Conservation (phyloP, 2,113 vertebrate species). For the Cairina moschata region DNA sequence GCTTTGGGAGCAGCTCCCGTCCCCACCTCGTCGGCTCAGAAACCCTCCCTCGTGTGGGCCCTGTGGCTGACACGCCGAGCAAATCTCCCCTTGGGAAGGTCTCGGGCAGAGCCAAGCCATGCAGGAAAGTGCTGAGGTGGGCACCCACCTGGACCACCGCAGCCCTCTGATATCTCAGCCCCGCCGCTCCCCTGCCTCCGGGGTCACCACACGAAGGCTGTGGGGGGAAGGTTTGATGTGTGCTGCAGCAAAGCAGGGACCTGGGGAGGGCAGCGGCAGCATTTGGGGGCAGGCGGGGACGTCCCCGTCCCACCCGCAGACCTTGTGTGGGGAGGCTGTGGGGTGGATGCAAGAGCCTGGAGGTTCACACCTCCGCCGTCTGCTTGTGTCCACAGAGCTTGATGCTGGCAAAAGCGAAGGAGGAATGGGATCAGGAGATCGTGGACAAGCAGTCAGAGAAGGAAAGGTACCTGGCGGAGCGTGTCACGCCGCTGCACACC, state of each 20-base stretch:
- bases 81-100: conserved; percentile 20
- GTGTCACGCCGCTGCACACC: conserved; percentile 79
- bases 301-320: neutral
- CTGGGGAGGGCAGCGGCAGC: neutral
- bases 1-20: neutral
- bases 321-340: rapidly evolving
- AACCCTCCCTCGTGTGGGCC: conserved; percentile 55
- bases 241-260: neutral
- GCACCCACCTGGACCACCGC: rapidly evolving
- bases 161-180: rapidly evolving
- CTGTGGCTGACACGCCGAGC: conserved; percentile 4
- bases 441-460: conserved; percentile 89
- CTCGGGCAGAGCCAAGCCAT: neutral
- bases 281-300: neutral
- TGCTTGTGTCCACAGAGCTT: conserved; percentile 79
- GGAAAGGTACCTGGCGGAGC: conserved; percentile 84
- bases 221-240: neutral
- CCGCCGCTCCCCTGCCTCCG: neutral
- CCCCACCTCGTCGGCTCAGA: neutral
- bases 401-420: conserved; percentile 94
- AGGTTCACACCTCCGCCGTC: neutral
- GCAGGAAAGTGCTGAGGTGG: neutral
- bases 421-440: conserved; percentile 89
- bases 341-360: neutral
- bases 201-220: conserved; percentile 2